A percentile compares a stretch with the other conserved stretches of the same genome.
Conservation (phyloP, 2,888 invertebrate genomes). For the Caenorhabditis angaria region DNA sequence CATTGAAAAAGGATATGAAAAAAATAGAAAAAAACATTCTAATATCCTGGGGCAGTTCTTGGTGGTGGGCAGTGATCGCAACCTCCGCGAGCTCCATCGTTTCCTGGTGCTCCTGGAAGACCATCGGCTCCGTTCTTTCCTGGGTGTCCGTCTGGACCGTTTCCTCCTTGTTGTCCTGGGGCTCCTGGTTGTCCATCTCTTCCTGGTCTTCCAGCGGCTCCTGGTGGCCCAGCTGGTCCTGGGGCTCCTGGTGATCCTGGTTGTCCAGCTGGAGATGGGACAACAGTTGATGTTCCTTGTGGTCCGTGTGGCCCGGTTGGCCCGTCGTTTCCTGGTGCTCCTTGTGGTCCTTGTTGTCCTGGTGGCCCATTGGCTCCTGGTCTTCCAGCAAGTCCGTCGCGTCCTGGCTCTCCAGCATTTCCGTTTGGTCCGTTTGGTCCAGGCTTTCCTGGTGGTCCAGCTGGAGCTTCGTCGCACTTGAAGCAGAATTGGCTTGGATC, state of each 20-base stretch:
- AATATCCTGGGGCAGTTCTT: conserved; percentile 60
- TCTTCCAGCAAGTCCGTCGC: conserved; percentile 49
- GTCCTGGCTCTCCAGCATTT: conserved; percentile 57
- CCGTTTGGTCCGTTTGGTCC: conserved; percentile 61
- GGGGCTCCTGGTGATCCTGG: conserved; percentile 52
- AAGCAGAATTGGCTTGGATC: conserved; percentile 55
- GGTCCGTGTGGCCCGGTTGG: conserved; percentile 53
- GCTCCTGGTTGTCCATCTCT: conserved; percentile 57
- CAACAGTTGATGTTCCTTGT: conserved; percentile 46
- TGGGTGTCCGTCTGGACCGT: conserved; percentile 53
- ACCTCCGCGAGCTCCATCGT: conserved; percentile 46
- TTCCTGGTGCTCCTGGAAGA: conserved; percentile 53
- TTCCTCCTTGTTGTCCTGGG: conserved; percentile 54
- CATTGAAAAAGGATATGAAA: neutral
- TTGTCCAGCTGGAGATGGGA: conserved; percentile 51
- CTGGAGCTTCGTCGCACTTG: conserved; percentile 57
- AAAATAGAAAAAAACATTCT: conserved; percentile 10
- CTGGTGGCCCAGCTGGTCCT: conserved; percentile 45
- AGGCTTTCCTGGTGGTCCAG: conserved; percentile 58
- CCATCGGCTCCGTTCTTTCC: conserved; percentile 54
- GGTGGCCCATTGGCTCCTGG: conserved; percentile 52
- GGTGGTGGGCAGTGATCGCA: conserved; percentile 55
- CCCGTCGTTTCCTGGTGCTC: conserved; percentile 56
- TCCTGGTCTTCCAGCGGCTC: conserved; percentile 54
- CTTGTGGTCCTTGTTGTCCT: conserved; percentile 55